phyloP scores from a whole-genome alignment of 1,140 invertebrate genomes.

The Philotrypesis tridentata region DNA sequence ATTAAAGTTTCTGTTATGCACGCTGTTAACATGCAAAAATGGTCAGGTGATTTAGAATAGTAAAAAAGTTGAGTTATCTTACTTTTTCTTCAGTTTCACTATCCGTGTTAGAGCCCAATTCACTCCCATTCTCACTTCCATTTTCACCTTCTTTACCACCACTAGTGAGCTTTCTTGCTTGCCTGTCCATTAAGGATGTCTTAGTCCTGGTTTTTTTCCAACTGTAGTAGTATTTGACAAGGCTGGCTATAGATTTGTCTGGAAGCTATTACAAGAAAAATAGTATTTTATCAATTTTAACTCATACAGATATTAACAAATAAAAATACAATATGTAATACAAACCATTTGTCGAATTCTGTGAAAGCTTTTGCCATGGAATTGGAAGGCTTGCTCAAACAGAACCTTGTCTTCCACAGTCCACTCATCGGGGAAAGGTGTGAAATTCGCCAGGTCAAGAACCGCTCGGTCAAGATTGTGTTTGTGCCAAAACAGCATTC shows the following conservation, averaged over 20 bases:
- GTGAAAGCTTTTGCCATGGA: conserved; percentile 98
- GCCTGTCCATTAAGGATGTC: conserved; percentile 94
- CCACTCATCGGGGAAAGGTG: conserved; percentile 98
- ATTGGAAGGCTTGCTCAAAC: conserved; percentile 98
- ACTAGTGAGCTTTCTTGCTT: conserved; percentile 82
- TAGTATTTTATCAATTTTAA: too few relatives aligned
- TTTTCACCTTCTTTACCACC: conserved; percentile 77
- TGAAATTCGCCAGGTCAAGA: conserved; percentile 95
- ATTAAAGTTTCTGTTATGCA: conserved; percentile 31
- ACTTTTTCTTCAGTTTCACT: conserved; percentile 93
- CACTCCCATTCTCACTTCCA: conserved; percentile 84
- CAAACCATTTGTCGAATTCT: conserved; percentile 96
- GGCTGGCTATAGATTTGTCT: conserved; percentile 95
- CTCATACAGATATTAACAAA: conserved; percentile 18
- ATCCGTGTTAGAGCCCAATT: conserved; percentile 87
- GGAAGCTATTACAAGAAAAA: conserved; percentile 80
- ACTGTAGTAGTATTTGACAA: conserved; percentile 98
- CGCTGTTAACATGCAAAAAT: conserved; percentile 51
- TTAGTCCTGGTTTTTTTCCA: conserved; percentile 97
- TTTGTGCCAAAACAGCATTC: conserved; percentile 99
- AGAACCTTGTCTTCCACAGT: conserved; percentile 98
- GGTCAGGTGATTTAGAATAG: not conserved
- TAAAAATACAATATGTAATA: not conserved
- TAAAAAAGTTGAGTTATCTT: conserved; percentile 68
- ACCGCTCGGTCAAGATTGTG: conserved; percentile 95